Conservation (phyloP, 2,797 vertebrate genomes). For the Okamejei kenojei region DNA sequence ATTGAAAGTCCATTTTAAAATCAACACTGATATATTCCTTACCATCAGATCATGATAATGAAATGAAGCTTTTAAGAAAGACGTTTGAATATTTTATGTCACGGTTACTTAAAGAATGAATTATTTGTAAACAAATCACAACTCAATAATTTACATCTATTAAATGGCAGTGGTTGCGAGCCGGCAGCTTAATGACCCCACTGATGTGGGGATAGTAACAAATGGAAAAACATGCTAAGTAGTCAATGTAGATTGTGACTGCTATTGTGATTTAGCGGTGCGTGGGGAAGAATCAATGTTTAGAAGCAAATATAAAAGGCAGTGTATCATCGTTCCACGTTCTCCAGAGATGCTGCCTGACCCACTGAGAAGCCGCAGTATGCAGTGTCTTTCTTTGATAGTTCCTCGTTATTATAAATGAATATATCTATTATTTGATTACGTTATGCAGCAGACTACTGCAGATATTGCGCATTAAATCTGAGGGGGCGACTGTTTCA, state of each 20-base stretch:
- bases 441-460: neutral
- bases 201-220: neutral
- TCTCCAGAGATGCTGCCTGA: too few species aligned
- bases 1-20: neutral
- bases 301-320: neutral
- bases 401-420: neutral
- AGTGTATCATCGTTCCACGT: neutral
- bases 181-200: conserved; percentile 43
- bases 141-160: conserved; percentile 39
- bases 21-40: neutral
- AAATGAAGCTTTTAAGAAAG: conserved; percentile 12
- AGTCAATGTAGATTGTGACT: neutral
- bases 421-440: neutral
- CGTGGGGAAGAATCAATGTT: neutral
- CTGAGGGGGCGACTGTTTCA: too few species aligned
- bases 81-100: neutral
- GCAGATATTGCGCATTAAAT: too few species aligned
- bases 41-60: neutral
- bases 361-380: too few species aligned
- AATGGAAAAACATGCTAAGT: neutral
- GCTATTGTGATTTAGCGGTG: neutral
- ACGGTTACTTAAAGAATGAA: conserved; percentile 44
- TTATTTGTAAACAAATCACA: conserved; percentile 49
- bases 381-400: too few species aligned
- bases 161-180: conserved; percentile 43